A percentile compares a stretch with the other conserved stretches of the same genome.
Conservation (phyloP, 2,797 vertebrate genomes). For the Halcyon leucocephala region DNA sequence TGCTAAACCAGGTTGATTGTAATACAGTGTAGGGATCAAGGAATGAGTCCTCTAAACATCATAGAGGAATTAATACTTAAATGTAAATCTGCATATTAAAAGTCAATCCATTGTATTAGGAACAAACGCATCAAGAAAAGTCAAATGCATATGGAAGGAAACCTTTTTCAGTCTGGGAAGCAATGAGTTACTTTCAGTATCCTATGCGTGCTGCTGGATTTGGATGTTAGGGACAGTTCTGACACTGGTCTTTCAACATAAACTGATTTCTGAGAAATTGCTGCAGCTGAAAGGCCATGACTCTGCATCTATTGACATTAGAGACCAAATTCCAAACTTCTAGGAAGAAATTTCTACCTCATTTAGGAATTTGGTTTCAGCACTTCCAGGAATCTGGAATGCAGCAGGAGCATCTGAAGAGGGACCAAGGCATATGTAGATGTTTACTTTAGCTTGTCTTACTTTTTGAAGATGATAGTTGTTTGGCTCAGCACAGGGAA, state of each 20-base stretch:
- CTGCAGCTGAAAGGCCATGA: neutral
- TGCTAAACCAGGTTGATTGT: neutral
- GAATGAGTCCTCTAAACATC: neutral
- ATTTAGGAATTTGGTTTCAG: slow-evolving; percentile 14
- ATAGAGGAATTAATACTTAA: neutral
- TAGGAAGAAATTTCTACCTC: neutral
- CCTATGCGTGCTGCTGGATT: neutral
- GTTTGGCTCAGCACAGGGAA: neutral
- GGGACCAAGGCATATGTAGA: neutral
- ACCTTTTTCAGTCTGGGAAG: neutral
- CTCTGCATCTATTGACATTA: slow-evolving; percentile 18
- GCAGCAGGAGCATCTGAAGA: neutral
- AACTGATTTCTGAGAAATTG: neutral
- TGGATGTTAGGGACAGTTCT: neutral
- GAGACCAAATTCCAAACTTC: slow-evolving; percentile 7
- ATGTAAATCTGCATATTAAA: neutral
- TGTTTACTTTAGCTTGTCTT: neutral
- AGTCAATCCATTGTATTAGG: neutral
- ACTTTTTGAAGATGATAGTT: neutral
- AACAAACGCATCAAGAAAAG: neutral
- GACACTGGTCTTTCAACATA: neutral
- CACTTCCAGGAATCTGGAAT: neutral
- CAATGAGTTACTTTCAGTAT: neutral
- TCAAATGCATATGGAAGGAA: neutral
- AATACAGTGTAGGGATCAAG: neutral